Conservation (phyloP, 35 echinoderm and acorn worm species). For the Ptychodera flava region DNA sequence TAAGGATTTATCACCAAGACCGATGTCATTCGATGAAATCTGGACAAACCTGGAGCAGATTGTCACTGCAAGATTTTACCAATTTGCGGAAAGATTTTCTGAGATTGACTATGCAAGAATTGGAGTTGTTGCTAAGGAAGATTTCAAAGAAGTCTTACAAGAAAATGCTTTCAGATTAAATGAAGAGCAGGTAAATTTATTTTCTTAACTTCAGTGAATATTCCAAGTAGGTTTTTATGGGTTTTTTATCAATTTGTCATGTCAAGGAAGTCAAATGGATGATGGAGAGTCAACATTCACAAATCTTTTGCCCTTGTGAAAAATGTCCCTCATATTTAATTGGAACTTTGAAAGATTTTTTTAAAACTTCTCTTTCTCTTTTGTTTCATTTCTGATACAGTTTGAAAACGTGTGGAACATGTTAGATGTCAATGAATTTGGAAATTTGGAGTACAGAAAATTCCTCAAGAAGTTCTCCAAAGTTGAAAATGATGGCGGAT, state of each 20-base stretch:
- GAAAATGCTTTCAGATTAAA: conserved; percentile 73
- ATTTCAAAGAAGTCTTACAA: conserved; percentile 64
- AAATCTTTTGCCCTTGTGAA: too few relatives aligned
- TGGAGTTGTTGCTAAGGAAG: conserved; percentile 74
- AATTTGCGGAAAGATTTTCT: conserved; percentile 68
- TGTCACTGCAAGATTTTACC: conserved; percentile 40
- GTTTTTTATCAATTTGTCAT: too few relatives aligned
- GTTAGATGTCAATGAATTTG: conserved; percentile 72
- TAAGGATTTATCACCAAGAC: neutral
- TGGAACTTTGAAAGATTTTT: too few relatives aligned
- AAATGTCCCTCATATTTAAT: too few relatives aligned
- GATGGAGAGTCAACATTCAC: too few relatives aligned
- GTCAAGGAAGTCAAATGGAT: too few relatives aligned
- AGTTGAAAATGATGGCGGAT: conserved; percentile 9
- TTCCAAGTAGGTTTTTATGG: too few relatives aligned
- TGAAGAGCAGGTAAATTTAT: conserved; percentile 51
- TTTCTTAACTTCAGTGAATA: neutral
- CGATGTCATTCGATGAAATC: conserved; percentile 46
- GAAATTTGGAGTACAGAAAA: conserved; percentile 62
- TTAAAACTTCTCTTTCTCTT: too few relatives aligned
- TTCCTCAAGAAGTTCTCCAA: conserved; percentile 62
- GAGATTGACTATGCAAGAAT: conserved; percentile 86
- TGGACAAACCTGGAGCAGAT: conserved; percentile 38
- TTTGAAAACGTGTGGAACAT: conserved; percentile 76
- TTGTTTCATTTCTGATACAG: conserved; percentile 24